Evolutionary conservation across 2,113 vertebrate species (phyloP).

Genomic region (Lagopus leucura): DNA sequence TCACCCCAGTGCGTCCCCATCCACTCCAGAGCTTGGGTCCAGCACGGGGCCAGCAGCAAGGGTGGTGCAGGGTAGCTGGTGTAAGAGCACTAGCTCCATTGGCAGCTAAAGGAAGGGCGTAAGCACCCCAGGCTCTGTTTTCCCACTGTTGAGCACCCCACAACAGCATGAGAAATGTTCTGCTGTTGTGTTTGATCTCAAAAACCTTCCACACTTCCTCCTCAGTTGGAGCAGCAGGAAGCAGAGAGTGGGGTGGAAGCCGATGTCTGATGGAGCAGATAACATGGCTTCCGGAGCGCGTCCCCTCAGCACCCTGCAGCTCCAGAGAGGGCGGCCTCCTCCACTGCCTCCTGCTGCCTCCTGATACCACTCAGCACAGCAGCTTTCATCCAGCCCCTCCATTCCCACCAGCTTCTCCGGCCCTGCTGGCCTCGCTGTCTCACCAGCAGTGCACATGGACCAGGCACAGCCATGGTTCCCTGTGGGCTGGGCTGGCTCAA

Average conservation of each 20-base stretch:
- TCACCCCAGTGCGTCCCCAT: fast-evolving
- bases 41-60: background rate
- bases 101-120: background rate
- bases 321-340: background rate
- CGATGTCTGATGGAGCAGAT: background rate
- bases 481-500: background rate
- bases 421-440: background rate
- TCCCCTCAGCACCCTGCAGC: fast-evolving
- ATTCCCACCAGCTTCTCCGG: background rate
- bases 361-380: fast-evolving
- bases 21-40: background rate
- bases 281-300: constrained; percentile 1
- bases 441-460: fast-evolving
- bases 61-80: background rate
- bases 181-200: constrained; percentile 6
- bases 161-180: background rate
- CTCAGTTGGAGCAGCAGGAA: constrained; percentile 31
- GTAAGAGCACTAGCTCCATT: background rate
- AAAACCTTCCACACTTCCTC: constrained; percentile 9
- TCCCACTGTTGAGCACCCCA: background rate
- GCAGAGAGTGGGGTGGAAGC: background rate
- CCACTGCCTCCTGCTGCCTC: background rate
- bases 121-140: background rate
- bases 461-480: background rate
- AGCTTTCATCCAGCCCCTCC: background rate